A percentile compares a stretch with the other conserved stretches of the same genome.
Conservation (phyloP, 2,113 vertebrate genomes). For the Cromileptes altivelis region DNA sequence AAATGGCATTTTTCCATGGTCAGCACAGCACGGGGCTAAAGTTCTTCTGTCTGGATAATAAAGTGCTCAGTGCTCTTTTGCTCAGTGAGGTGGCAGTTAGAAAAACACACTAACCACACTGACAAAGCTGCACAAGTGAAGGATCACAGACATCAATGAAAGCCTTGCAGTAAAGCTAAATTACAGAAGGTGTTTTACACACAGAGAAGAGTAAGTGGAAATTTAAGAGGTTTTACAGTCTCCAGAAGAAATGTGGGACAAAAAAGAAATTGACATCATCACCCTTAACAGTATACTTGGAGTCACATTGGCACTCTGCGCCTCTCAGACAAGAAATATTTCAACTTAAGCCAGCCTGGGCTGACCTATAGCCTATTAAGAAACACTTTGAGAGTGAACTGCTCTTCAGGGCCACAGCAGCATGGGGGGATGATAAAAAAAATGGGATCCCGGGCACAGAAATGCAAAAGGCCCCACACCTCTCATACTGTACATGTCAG, state of each 20-base stretch:
- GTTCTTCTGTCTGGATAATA: conserved; percentile 34
- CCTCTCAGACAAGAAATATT: neutral
- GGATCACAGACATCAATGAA: conserved; percentile 19
- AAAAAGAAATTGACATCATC: neutral
- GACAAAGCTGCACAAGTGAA: conserved; percentile 30
- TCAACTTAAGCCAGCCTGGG: neutral
- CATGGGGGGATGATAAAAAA: neutral
- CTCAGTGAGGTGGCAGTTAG: conserved; percentile 33
- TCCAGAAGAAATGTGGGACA: conserved; percentile 12
- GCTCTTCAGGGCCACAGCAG: neutral
- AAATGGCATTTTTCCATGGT: conserved; percentile 32
- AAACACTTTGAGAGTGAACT: neutral
- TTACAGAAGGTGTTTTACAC: conserved; percentile 12
- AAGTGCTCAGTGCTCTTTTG: conserved; percentile 24
- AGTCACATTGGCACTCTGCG: neutral
- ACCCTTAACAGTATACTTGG: conserved; percentile 10
- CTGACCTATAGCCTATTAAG: neutral
- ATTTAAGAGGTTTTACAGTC: conserved; percentile 10
- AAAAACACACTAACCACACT: conserved; percentile 23
- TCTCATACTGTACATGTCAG: no score
- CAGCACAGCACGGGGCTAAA: conserved; percentile 24
- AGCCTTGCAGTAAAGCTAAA: conserved; percentile 9
- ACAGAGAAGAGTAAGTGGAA: neutral
- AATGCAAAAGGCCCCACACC: no score
- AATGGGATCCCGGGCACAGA: no score